Percentiles rank a stretch among this genome's conserved stretches.
Conservation (phyloP, 1,140 invertebrate species). For the Wiebesia pumilae region DNA sequence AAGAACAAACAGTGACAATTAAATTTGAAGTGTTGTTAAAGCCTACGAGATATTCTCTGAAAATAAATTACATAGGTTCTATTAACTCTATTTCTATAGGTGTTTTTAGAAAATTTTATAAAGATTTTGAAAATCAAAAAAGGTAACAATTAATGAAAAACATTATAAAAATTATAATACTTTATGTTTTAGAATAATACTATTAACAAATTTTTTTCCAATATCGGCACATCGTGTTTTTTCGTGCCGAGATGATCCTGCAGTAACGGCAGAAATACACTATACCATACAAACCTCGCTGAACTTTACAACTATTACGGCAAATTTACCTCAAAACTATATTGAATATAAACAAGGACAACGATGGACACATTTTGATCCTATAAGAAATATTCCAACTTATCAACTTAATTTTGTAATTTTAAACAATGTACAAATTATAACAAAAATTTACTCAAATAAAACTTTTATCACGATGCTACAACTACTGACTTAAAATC, state of each 20-base stretch:
- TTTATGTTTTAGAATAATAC: constrained; percentile 31
- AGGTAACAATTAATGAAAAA: constrained; percentile 51
- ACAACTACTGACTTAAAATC: constrained; percentile 26
- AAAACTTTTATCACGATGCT: constrained; percentile 26
- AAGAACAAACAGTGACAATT: constrained; percentile 49
- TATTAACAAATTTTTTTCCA: constrained; percentile 87
- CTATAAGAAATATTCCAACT: constrained; percentile 72
- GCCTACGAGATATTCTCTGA: constrained; percentile 47
- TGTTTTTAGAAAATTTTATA: constrained; percentile 58
- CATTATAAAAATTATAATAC: not conserved
- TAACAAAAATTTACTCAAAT: constrained; percentile 8
- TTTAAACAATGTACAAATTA: constrained; percentile 36
- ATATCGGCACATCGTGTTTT: constrained; percentile 89
- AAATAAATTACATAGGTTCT: constrained; percentile 55
- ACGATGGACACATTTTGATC: constrained; percentile 86
- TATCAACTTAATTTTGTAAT: constrained; percentile 58
- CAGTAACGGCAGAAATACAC: constrained; percentile 87
- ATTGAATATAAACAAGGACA: constrained; percentile 46
- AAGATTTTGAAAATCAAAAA: constrained; percentile 47
- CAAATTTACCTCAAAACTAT: constrained; percentile 30
- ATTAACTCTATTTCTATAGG: constrained; percentile 56
- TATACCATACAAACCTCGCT: constrained; percentile 84
- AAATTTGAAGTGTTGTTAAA: constrained; percentile 43
- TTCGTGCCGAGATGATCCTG: constrained; percentile 95
- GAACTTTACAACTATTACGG: constrained; percentile 77